These are phyloP conservation scores for Eristalinus sepulchralis DNA, from an alignment of 2,888 invertebrate species.

Conservation along the genomic window DNA sequence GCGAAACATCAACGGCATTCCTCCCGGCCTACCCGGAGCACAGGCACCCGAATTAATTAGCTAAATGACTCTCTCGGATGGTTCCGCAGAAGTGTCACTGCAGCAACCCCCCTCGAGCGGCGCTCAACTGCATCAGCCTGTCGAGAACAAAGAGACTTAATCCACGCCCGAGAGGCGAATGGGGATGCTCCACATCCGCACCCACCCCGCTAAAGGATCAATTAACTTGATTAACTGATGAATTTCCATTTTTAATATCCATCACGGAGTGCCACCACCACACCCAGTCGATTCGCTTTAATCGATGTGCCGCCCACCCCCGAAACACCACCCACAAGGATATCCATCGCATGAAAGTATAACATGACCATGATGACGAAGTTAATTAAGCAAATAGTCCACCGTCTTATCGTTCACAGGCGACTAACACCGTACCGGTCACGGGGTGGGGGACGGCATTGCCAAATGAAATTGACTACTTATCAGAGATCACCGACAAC, in stretches of 20 bases:
- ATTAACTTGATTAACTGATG: slow-evolving; percentile 71
- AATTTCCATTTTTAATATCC: slow-evolving; percentile 71
- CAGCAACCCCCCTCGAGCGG: slow-evolving; percentile 3
- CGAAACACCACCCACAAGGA: neutral
- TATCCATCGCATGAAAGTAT: slow-evolving; percentile 71
- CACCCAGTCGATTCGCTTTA: slow-evolving; percentile 66
- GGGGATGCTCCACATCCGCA: neutral
- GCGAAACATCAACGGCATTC: neutral
- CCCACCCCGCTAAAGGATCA: slow-evolving; percentile 57
- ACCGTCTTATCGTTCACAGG: slow-evolving; percentile 50
- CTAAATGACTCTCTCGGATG: slow-evolving; percentile 69
- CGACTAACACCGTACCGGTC: neutral
- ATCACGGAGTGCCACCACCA: slow-evolving; percentile 50
- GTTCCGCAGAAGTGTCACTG: slow-evolving; percentile 57
- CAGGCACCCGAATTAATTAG: slow-evolving; percentile 60
- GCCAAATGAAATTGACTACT: slow-evolving; percentile 69
- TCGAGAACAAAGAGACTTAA: neutral
- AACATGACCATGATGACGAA: slow-evolving; percentile 71
- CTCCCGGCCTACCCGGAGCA: neutral
- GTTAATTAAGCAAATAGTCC: slow-evolving; percentile 73
- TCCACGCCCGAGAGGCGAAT: neutral
- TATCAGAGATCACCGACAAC: slow-evolving; percentile 66
- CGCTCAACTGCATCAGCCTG: neutral
- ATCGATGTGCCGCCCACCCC: slow-evolving; percentile 66
- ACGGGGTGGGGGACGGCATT: neutral